Evolutionary conservation across 1,140 invertebrate genomes (phyloP).

Genomic region (Drosophila ercepeae): DNA sequence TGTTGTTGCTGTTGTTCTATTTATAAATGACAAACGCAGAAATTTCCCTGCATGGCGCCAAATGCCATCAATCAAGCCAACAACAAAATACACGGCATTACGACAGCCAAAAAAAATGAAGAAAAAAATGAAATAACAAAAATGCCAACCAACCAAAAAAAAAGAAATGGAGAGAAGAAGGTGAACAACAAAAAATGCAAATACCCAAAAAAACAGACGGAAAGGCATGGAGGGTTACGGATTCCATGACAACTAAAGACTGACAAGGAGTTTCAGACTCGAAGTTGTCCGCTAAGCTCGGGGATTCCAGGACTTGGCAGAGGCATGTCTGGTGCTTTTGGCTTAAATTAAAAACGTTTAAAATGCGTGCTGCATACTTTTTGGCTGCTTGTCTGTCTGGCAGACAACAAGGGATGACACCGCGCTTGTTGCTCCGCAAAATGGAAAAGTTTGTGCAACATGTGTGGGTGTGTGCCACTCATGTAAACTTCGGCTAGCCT

Average conservation of each 20-base stretch:
- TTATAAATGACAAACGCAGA: constrained; percentile 55
- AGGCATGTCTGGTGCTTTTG: constrained; percentile 28
- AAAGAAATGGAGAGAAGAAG: constrained; percentile 13
- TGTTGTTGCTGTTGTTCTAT: constrained; percentile 37
- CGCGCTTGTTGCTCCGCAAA: background rate
- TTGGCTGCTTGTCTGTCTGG: constrained; percentile 34
- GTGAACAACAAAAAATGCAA: constrained; percentile 40
- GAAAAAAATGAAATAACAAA: constrained; percentile 10
- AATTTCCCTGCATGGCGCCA: constrained; percentile 37
- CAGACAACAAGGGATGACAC: constrained; percentile 35
- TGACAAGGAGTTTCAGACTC: constrained; percentile 38
- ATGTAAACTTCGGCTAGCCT: constrained; percentile 6
- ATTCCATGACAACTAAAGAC: constrained; percentile 54
- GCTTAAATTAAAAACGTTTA: constrained; percentile 69
- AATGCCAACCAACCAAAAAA: constrained; percentile 19
- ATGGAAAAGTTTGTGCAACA: constrained; percentile 35
- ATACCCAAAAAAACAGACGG: constrained; percentile 34
- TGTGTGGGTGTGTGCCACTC: constrained; percentile 18
- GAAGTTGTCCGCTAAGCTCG: constrained; percentile 29
- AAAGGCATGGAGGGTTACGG: constrained; percentile 12
- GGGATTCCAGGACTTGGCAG: constrained; percentile 36
- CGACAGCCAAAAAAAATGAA: constrained; percentile 11
- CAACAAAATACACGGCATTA: constrained; percentile 40
- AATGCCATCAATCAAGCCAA: constrained; percentile 61
- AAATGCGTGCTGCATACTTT: constrained; percentile 67